Evolutionary conservation across 2,113 vertebrate species (phyloP).

Genomic region (Phylloscopus whistleri): DNA sequence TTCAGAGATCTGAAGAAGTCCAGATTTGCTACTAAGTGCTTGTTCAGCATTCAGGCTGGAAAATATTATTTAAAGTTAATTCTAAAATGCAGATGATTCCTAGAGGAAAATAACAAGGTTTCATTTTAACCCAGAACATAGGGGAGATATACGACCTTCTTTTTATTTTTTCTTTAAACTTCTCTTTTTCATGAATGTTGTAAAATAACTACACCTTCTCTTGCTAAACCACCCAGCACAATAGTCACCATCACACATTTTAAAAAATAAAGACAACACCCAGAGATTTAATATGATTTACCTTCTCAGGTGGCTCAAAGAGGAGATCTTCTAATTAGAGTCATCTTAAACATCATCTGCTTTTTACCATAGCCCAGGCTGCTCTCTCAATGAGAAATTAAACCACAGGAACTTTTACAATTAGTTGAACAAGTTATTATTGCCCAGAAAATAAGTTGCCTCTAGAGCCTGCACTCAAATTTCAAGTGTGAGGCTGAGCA

Average conservation of each 20-base stretch:
- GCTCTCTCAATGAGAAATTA: not conserved
- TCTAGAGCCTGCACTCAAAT: not conserved
- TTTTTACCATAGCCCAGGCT: not conserved
- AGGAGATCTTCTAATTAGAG: not conserved
- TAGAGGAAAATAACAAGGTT: not conserved
- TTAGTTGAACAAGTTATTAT: not conserved
- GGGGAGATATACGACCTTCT: not conserved
- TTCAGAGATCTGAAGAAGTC: not conserved
- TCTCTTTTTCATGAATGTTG: not conserved
- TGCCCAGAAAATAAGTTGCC: not conserved
- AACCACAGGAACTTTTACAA: not conserved
- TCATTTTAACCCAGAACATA: not conserved
- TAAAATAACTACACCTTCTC: not conserved
- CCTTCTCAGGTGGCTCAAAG: constrained; percentile 11
- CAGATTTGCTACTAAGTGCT: not conserved
- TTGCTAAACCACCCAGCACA: not conserved
- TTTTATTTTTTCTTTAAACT: not conserved
- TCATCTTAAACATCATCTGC: not conserved
- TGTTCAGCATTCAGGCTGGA: not conserved
- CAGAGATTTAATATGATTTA: not conserved
- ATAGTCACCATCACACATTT: not conserved
- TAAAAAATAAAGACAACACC: not conserved
- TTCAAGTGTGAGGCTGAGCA: not conserved
- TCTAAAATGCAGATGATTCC: not conserved
- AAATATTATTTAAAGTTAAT: not conserved